A percentile compares a stretch with the other conserved stretches of the same genome.
Evolutionary conservation across 1,140 invertebrate genomes (phyloP).

Genomic region (Papilio dardanus): DNA sequence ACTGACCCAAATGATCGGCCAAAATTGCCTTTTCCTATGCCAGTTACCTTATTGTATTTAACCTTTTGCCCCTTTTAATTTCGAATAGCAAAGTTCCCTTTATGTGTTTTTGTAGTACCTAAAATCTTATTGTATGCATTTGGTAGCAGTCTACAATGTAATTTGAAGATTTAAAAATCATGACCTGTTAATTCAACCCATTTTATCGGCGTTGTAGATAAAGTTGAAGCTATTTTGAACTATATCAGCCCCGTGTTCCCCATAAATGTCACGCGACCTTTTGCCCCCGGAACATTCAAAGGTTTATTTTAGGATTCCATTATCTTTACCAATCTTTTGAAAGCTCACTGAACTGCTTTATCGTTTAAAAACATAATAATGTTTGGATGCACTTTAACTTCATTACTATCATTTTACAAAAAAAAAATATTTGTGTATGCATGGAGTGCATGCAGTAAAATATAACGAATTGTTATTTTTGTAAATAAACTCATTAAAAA

Average conservation of each 20-base stretch:
- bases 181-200: too few species aligned
- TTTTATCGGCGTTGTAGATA: background rate
- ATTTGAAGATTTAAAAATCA: too few species aligned
- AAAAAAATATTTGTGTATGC: too few species aligned
- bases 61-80: background rate
- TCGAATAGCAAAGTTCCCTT: background rate
- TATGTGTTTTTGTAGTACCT: background rate
- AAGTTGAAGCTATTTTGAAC: background rate
- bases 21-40: constrained; percentile 1
- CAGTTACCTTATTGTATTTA: constrained; percentile 7
- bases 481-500: background rate
- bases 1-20: constrained; percentile 17
- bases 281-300: background rate
- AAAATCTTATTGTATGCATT: too few species aligned
- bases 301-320: background rate
- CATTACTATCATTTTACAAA: too few species aligned
- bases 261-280: constrained; percentile 15
- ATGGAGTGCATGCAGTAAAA: too few species aligned
- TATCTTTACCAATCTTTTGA: background rate
- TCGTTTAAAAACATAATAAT: background rate
- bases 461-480: too few species aligned
- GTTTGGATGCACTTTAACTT: background rate
- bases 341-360: background rate
- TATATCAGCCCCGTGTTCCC: background rate
- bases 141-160: too few species aligned